Evolutionary conservation across 2,113 vertebrate genomes (phyloP).

Genomic region (Engraulis encrasicolus): DNA sequence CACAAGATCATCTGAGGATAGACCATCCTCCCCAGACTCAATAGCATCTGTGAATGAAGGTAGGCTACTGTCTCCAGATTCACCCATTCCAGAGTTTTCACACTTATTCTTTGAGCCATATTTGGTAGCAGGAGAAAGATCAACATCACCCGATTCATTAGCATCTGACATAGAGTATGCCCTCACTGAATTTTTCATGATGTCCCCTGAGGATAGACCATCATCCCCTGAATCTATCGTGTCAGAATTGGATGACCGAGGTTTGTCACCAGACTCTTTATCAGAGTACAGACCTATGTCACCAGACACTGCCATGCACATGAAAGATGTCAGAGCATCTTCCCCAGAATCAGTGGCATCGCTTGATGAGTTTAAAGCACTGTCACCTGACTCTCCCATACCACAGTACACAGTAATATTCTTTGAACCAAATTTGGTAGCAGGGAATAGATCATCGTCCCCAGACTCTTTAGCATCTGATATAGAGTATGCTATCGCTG

Average conservation of each 20-base stretch:
- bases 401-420: constrained; percentile 40
- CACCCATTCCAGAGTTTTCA: constrained; percentile 51
- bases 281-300: constrained; percentile 51
- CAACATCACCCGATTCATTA: too few relatives aligned
- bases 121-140: too few relatives aligned
- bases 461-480: constrained; percentile 27
- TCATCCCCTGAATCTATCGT: constrained; percentile 49
- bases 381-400: constrained; percentile 36
- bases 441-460: constrained; percentile 1
- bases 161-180: too few relatives aligned
- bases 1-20: background rate
- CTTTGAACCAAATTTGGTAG: constrained; percentile 11
- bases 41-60: constrained; percentile 50
- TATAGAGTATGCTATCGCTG: background rate
- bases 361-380: constrained; percentile 25
- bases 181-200: too few relatives aligned
- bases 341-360: constrained; percentile 33
- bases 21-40: constrained; percentile 47
- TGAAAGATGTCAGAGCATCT: constrained; percentile 23
- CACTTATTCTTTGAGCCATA: constrained; percentile 40
- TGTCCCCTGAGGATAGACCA: constrained; percentile 25
- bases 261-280: constrained; percentile 46
- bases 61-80: constrained; percentile 53
- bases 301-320: background rate
- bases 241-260: constrained; percentile 42